These are phyloP conservation scores for Pomacea canaliculata DNA, from an alignment of 2,888 invertebrate genomes.

Conservation along the genomic window DNA sequence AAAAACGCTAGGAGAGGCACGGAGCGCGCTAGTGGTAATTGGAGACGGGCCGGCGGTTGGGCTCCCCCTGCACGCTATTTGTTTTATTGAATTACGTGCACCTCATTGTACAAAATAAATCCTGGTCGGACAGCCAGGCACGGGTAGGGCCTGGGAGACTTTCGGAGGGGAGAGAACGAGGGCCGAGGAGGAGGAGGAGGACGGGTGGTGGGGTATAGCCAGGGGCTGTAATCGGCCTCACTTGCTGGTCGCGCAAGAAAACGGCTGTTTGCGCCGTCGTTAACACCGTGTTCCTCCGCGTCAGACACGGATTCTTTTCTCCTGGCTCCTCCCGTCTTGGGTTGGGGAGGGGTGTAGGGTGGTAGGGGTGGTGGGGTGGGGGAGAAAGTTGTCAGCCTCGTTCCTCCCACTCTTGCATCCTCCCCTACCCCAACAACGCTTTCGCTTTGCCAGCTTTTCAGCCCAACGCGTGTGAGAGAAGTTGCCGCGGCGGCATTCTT, in stretches of 20 bases:
- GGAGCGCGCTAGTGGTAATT: slow-evolving; percentile 23
- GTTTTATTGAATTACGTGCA: slow-evolving; percentile 29
- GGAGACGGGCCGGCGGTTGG: slow-evolving; percentile 9
- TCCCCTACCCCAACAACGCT: background rate
- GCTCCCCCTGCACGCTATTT: slow-evolving; percentile 26
- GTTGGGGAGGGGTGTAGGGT: no score
- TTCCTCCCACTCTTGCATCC: background rate
- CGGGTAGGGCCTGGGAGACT: background rate
- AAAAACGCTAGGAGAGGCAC: slow-evolving; percentile 21
- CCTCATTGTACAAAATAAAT: slow-evolving; percentile 32
- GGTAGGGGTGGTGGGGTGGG: no score
- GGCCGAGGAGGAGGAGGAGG: no score
- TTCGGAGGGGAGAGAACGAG: no score
- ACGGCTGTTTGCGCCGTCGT: slow-evolving; percentile 5
- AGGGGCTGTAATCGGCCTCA: slow-evolving; percentile 8
- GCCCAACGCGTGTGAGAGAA: background rate
- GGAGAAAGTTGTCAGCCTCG: background rate
- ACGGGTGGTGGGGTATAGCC: background rate
- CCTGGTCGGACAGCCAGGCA: slow-evolving; percentile 8
- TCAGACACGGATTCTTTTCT: slow-evolving; percentile 16
- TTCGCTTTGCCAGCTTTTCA: slow-evolving; percentile 2
- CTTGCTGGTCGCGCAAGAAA: background rate
- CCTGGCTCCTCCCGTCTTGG: no score
- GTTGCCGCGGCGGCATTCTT: no score
- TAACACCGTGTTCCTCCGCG: slow-evolving; percentile 18